These are phyloP conservation scores for Lepidurus couesii DNA, from an alignment of 1,140 invertebrate species.

Conservation along the genomic window DNA sequence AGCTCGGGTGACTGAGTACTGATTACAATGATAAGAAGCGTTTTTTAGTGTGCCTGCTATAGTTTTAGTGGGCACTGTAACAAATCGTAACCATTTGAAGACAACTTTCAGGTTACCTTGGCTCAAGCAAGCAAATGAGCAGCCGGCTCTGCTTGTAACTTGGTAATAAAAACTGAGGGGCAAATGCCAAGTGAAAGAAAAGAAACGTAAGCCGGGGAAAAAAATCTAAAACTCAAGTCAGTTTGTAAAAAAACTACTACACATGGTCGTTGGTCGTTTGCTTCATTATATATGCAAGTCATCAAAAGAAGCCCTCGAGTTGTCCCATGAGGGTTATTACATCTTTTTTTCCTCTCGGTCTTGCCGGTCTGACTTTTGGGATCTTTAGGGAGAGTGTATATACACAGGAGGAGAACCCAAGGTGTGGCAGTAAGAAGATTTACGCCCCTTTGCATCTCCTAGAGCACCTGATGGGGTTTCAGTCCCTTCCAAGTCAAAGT, in stretches of 20 bases:
- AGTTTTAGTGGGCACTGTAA: too few relatives aligned
- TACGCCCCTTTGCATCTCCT: slow-evolving; percentile 7
- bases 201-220: too few relatives aligned
- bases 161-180: too few relatives aligned
- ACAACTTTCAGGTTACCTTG: too few relatives aligned
- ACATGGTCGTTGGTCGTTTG: background rate
- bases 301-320: background rate
- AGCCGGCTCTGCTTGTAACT: too few relatives aligned
- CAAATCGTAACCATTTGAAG: too few relatives aligned
- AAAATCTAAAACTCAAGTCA: background rate
- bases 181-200: too few relatives aligned
- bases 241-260: too few relatives aligned
- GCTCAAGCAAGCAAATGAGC: too few relatives aligned
- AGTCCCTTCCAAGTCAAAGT: background rate
- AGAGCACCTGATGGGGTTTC: background rate
- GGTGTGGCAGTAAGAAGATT: background rate
- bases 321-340: background rate
- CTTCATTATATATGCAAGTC: slow-evolving; percentile 19
- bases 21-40: too few relatives aligned
- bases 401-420: background rate
- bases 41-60: too few relatives aligned
- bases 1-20: too few relatives aligned
- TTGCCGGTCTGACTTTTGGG: background rate
- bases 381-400: background rate
- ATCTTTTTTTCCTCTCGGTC: background rate